Percentiles rank a stretch among this genome's conserved stretches.
Evolutionary conservation across 2,888 invertebrate genomes (phyloP).

Genomic region (Ligdia adustata): DNA sequence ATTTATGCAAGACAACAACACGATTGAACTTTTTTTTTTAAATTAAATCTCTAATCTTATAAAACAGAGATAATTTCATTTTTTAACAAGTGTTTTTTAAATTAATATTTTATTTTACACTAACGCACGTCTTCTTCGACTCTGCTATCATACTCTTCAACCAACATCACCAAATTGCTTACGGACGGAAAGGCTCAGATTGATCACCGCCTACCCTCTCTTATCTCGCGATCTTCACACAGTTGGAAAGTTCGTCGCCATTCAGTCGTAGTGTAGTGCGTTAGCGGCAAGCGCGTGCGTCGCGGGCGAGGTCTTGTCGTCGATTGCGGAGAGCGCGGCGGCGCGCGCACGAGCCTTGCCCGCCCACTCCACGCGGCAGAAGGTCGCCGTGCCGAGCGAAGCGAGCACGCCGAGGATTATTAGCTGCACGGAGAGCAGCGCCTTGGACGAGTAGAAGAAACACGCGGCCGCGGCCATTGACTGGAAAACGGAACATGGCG

Average conservation of each 20-base stretch:
- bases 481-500: constrained; percentile 65
- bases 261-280: constrained; percentile 71
- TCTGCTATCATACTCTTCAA: too few species aligned
- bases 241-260: not conserved
- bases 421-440: constrained; percentile 89
- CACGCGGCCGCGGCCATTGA: constrained; percentile 93
- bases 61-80: too few species aligned
- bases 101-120: too few species aligned
- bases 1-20: too few species aligned
- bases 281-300: constrained; percentile 69
- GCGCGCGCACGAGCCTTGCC: constrained; percentile 62
- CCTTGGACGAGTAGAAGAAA: constrained; percentile 91
- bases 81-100: too few species aligned
- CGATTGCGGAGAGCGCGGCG: constrained; percentile 51
- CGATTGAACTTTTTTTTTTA: too few species aligned
- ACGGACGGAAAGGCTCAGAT: too few species aligned
- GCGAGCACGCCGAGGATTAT: constrained; percentile 88
- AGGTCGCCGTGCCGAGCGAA: constrained; percentile 89
- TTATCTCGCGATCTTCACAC: too few species aligned
- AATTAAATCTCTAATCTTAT: too few species aligned
- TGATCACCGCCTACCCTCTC: too few species aligned
- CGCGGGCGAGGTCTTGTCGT: constrained; percentile 60
- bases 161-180: too few species aligned
- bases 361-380: constrained; percentile 90
- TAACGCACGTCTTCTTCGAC: too few species aligned